phyloP scores from a whole-genome alignment of 2,797 vertebrate genomes.

The Eulemur albifrons region DNA sequence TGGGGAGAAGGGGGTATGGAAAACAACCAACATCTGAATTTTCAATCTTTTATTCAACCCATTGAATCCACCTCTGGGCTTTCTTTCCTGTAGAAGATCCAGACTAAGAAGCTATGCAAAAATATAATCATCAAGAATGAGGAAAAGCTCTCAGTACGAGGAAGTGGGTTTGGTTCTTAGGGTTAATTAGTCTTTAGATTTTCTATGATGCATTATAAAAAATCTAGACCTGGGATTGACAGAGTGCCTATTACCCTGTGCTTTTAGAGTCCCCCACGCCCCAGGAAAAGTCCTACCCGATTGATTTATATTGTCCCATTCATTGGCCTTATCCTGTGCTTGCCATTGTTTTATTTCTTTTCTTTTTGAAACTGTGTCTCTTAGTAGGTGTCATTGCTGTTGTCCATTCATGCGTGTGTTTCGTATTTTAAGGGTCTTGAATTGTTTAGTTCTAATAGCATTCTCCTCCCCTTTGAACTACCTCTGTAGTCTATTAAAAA shows the following conservation, averaged over 20 bases:
- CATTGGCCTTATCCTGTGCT: neutral
- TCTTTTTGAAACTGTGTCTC: slow-evolving; percentile 21
- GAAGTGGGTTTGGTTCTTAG: neutral
- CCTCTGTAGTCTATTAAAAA: neutral
- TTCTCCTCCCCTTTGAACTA: neutral
- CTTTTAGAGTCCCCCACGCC: neutral
- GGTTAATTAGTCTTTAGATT: neutral
- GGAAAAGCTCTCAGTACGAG: neutral
- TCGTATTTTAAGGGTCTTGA: slow-evolving; percentile 44
- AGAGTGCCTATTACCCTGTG: neutral
- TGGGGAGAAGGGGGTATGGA: neutral
- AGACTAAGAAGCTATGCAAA: neutral
- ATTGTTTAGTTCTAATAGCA: neutral
- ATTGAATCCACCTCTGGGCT: neutral
- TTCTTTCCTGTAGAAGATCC: neutral
- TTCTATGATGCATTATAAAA: neutral
- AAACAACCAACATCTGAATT: neutral
- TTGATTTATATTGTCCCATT: neutral
- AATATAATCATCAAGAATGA: neutral
- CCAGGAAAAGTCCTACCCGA: neutral
- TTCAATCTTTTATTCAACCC: neutral
- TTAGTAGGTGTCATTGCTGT: neutral
- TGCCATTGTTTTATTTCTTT: slow-evolving; percentile 20
- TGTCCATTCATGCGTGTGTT: neutral
- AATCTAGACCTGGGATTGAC: neutral